Evolutionary conservation across 2,888 invertebrate genomes (phyloP), one percentile per base, ranked within the genome.

Genomic region (Theristus sp.): DNA sequence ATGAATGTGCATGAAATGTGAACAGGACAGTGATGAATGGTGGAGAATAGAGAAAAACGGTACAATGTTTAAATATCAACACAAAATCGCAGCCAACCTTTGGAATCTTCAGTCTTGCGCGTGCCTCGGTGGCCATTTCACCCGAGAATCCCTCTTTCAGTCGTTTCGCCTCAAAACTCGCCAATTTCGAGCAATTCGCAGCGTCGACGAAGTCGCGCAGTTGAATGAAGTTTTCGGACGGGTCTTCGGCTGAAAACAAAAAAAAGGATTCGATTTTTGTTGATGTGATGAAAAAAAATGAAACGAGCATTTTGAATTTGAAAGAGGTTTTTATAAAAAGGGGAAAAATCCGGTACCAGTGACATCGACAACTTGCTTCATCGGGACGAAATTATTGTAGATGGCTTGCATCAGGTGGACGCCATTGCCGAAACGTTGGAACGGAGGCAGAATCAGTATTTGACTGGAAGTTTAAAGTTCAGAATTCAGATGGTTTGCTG

Each of bases 161-260:
- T 63, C 80, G 81, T 1, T 81, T 80, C 17, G 80, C 77, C 49
- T 81, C 76, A 70, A 84, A 91, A 59, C 82, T 81, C n/a, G 82
- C 78, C 47, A 91, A 75, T 20, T 79, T 76, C 67, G 80, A 77
- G 71, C 89, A 87, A 69, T 86, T 83, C 62, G 81, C 80, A 2
- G 83, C 81, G 73, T 94, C 93, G 0, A 91, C 84, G 75, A 82
- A 89, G 77, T 96, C 94, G 66, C 96, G 81, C 65, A 96, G 81
- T 61, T 85, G 81, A 73, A 87, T 86, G 71, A 94, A 96, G 60
- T 85, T 83, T 64, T 85, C 84, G 0, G 91, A 91, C 0, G 96
- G 93, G 75, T 90, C 91, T 77, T 98, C 98, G 30, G 94, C 94
- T 78, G 81, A 78, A 71, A 82, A 30, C 3, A n/a, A 49, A 49